Base-by-base conservation (phyloP, 2,888 invertebrate genomes). In the Embidobia sp. region DNA sequence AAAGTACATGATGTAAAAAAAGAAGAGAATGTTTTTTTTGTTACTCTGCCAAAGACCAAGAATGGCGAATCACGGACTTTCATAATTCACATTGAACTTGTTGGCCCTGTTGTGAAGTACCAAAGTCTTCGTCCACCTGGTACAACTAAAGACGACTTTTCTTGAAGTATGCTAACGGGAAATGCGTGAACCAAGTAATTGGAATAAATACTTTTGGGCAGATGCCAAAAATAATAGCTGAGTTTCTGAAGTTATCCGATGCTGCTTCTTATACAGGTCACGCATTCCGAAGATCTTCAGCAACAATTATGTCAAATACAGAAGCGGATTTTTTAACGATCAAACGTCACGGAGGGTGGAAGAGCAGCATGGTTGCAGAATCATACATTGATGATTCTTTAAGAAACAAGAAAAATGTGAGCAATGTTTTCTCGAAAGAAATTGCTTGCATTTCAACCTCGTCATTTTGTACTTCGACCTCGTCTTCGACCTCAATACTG, bases 141-240 rank as follows among this genome's bases (percentile, higher is more conserved):
- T 22, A 6, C 22, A 22, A 22, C 22, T 4, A 6, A 22, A 6
- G 22, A n/a, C n/a, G n/a, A n/a, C n/a, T n/a, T n/a, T n/a, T 81
- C 53, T n/a, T 80, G 16, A 67, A 40, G 33, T 82, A 80, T 63
- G 53, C 59, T 13, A 69, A 74, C 13, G 78, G 81, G 13, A 77
- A 72, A 72, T 82, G 76, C 18, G 74, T 51, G 4, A 40, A 29
- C 19, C 74, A 73, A 53, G 37, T 69, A 2, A 69, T 80, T 18
- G 78, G 80, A 1, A 74, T 74, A 35, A 79, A 81, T 26, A 79
- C 57, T 48, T 77, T 82, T 29, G 74, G 66, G 33, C 26, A 33
- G 18, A 79, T 80, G 74, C 79, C 79, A 7, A 77, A 77, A 64
- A 8, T 64, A 19, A 80, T 82, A 18, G 80, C 80, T n/a, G 44